phyloP scores from a whole-genome alignment of 2,888 invertebrate genomes.

The Sarcophaga subvicina region DNA sequence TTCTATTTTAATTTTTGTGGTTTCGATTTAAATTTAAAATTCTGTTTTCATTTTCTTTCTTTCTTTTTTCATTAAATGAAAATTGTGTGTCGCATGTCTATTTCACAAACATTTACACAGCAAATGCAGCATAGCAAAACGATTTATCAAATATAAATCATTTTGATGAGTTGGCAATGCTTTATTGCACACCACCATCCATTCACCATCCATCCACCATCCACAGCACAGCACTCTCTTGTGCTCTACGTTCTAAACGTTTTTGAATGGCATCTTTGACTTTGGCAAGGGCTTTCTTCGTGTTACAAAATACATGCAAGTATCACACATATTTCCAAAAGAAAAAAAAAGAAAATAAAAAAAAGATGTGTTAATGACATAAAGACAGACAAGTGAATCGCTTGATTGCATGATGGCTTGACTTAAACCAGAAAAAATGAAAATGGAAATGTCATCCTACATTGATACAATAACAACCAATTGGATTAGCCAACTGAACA shows the following conservation, averaged over 20 bases:
- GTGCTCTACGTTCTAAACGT: too few species aligned
- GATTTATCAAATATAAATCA: conserved; percentile 81
- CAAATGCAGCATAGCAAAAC: conserved; percentile 70
- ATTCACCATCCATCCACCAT: neutral
- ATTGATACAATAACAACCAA: conserved; percentile 33
- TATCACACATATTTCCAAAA: conserved; percentile 40
- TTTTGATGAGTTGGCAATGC: conserved; percentile 76
- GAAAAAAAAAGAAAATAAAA: conserved; percentile 18
- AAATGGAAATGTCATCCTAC: conserved; percentile 59
- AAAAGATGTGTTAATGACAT: conserved; percentile 59
- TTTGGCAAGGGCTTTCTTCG: conserved; percentile 15
- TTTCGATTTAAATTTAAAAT: conserved; percentile 65
- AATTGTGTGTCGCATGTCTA: conserved; percentile 68
- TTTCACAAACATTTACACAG: conserved; percentile 67
- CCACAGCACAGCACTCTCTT: neutral
- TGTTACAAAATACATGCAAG: conserved; percentile 25
- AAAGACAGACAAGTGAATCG: conserved; percentile 54
- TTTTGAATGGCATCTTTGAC: conserved; percentile 52
- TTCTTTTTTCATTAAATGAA: conserved; percentile 56
- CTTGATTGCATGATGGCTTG: conserved; percentile 55
- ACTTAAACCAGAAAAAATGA: conserved; percentile 17
- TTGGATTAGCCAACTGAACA: too few species aligned
- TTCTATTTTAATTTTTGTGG: conserved; percentile 65
- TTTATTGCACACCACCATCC: conserved; percentile 5
- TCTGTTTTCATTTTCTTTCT: neutral